Evolutionary conservation across 1,140 invertebrate genomes (phyloP), one percentile per base, ranked within the genome.

Genomic region (Pogonus chalceus): DNA sequence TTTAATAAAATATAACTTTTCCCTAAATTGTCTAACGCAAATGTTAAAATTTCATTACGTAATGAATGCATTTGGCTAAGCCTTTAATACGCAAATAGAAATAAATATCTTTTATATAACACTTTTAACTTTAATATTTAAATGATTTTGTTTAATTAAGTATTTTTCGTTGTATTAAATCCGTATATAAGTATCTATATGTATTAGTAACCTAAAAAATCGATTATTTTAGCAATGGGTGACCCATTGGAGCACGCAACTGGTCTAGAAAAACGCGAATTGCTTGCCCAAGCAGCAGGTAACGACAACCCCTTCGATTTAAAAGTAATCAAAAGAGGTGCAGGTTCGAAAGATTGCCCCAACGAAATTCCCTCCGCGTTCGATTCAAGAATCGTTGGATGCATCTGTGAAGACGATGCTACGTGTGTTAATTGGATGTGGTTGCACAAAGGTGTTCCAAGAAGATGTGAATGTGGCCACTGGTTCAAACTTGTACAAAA

Each of bases 321-420:
- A 77, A 84, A 84, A 71, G 80, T 85, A 1, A 66, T 85, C 59
- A 88, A 91, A 73, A 79, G 89, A 62, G 82, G 82, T 47, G 74
- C 81, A 35, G 88, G 92, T 58, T 92, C 92, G 51, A 87, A 87
- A 68, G 88, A 88, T 21, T 73, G 81, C 49, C 96, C 96, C 24
- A 97, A 88, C 62, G 65, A 92, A 60, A 84, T 98, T 61, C 89
- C 90, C 56, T 96, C 93, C 47, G 84, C 86, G 58, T 90, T 88
- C 62, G 84, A 92, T 58, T 85, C 86, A 57, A 81, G 95, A 63
- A 79, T 98, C 59, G 81, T 99, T 64, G 96, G 95, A 51, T 99
- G 96, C 73, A 80, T 98, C 68, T 99, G 96, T 73, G 91, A 97
- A 72, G 91, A 94, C 72, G 94, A 98, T 67, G 79, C 89, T 18